Conservation (phyloP, 1,140 invertebrate species). For the Coenobita brevimanus region DNA sequence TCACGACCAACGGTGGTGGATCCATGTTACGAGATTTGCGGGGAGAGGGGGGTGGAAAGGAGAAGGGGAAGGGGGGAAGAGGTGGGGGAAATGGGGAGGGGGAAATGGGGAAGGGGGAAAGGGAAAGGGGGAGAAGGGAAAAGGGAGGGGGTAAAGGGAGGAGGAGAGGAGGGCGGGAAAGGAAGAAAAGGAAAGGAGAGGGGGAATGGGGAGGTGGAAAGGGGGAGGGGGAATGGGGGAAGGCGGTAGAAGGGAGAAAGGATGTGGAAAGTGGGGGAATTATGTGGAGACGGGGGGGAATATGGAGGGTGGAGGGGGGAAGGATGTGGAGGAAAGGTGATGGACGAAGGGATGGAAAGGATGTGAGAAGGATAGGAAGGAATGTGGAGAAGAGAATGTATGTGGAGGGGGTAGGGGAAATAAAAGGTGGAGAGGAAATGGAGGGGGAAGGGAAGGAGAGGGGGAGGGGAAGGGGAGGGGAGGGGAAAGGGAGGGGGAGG, state of each 20-base stretch:
- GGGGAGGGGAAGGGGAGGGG: background rate
- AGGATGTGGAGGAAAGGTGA: too few relatives aligned
- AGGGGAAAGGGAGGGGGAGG: background rate
- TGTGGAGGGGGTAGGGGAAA: too few relatives aligned
- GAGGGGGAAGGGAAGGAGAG: too few relatives aligned
- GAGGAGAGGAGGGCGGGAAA: background rate
- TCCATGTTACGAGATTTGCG: background rate
- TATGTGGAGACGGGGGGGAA: too few relatives aligned
- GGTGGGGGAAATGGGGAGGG: background rate
- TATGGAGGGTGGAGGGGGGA: too few relatives aligned
- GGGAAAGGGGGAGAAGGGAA: background rate
- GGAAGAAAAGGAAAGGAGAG: background rate
- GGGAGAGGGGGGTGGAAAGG: background rate
- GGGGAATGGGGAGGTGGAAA: background rate
- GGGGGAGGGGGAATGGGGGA: background rate
- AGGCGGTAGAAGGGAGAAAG: too few relatives aligned
- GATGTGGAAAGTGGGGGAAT: too few relatives aligned
- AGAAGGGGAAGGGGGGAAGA: background rate
- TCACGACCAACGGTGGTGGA: slow-evolving; percentile 6
- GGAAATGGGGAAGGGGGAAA: too few relatives aligned
- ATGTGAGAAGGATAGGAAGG: too few relatives aligned
- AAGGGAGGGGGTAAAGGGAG: background rate
- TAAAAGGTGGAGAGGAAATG: too few relatives aligned
- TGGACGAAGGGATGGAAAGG: too few relatives aligned
- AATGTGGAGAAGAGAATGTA: too few relatives aligned